Percentiles rank a stretch among this genome's conserved stretches.
Evolutionary conservation across 2,797 vertebrate genomes (phyloP).

Genomic region (Acipenser ruthenus): DNA sequence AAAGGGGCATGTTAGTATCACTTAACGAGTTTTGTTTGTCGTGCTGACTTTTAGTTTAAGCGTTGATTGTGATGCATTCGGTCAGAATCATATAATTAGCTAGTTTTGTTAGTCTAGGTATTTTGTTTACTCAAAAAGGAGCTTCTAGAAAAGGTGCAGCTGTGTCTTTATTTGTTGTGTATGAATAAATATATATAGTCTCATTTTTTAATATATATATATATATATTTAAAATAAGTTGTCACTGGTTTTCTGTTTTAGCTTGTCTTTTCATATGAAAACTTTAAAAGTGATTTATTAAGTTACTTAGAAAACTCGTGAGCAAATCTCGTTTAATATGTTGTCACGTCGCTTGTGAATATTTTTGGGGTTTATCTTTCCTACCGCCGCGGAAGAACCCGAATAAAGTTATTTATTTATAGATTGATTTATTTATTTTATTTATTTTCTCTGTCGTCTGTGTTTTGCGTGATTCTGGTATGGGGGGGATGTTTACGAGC

Average conservation of each 20-base stretch:
- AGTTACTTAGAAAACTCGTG: constrained; percentile 99
- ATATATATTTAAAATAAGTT: constrained; percentile 77
- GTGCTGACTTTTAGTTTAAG: constrained; percentile 82
- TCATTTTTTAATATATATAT: constrained; percentile 98
- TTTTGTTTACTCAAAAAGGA: constrained; percentile 99
- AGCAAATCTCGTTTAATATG: constrained; percentile 99
- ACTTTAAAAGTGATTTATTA: constrained; percentile 96
- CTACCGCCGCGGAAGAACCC: constrained; percentile 91
- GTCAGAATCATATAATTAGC: constrained; percentile 98
- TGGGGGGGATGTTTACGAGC: constrained; percentile 92
- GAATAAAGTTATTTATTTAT: constrained; percentile 51
- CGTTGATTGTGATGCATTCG: constrained; percentile 97
- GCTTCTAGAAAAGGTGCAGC: constrained; percentile 75
- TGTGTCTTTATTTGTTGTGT: constrained; percentile 99
- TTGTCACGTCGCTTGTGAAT: constrained; percentile 99
- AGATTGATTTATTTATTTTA: too few species aligned
- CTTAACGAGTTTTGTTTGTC: constrained; percentile 62
- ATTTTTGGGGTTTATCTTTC: constrained; percentile 78
- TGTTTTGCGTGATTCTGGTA: constrained; percentile 77
- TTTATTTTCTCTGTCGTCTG: constrained; percentile 74
- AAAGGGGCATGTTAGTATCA: constrained; percentile 63
- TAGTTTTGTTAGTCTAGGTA: constrained; percentile 99
- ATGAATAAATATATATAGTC: constrained; percentile 99
- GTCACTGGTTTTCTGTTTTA: constrained; percentile 97
- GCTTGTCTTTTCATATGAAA: constrained; percentile 99